Evolutionary conservation across 2,797 vertebrate genomes (phyloP), one percentile per base, ranked within the genome.

Genomic region (Rousettus madagascariensis): DNA sequence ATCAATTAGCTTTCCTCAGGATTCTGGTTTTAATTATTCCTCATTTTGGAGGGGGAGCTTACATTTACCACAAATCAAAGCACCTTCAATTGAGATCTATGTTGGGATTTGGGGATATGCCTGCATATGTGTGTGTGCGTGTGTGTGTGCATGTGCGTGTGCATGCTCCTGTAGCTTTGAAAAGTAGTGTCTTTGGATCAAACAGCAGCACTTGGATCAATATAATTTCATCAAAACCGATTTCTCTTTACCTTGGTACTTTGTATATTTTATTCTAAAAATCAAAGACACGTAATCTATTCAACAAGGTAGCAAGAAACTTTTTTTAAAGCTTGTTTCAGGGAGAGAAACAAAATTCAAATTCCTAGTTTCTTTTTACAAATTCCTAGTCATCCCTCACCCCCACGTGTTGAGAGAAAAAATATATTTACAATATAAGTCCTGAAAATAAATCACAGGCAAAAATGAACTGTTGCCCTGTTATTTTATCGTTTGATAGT

Each of bases 161-260:
- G 5, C 26, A 5, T 30, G 26, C 59, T 15, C 53, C 61, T 78
- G 8, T 61, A 59, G 46, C 51, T 90, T 88, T 91, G 33, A 69
- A 78, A 92, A 72, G 55, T 19, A 53, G 20, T 79, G 33, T 57
- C 12, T 84, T 79, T 79, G 46, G 28, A 65, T 96, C 74, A 79
- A 78, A 82, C 5, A 75, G 66, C 13, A 93, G 79, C 36, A 51
- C 91, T 95, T 90, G 69, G 59, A 74, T 95, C 66, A 72, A 90
- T 65, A 69, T 72, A 43, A 93, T 49, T 92, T 91, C 63, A 6
- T 88, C 86, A 85, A 95, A 95, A 69, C 33, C 84, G 12, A 95
- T 94, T 97, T 96, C 79, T 66, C 84, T 90, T 96, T 97, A 69
- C 93, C 91, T 97, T 87, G 38, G 38, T 95, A 79, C 93, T 97